Evolutionary conservation across 2,113 vertebrate genomes (phyloP).

Genomic region (Amazona vittata): DNA sequence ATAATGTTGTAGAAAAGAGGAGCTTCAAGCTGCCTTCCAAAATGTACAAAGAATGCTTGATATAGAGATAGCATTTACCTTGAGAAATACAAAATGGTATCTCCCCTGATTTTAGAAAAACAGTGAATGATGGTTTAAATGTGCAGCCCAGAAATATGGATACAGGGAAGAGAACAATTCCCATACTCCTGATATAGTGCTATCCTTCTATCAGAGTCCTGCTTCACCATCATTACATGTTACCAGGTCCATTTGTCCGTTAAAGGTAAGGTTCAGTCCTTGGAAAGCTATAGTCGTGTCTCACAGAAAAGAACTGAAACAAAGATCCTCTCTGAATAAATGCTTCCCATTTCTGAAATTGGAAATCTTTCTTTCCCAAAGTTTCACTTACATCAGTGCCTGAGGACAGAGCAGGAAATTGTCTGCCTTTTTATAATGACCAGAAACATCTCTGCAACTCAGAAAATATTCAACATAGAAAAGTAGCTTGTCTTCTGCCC

Average conservation of each 20-base stretch:
- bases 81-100: conserved; percentile 54
- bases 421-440: neutral
- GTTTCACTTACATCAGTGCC: neutral
- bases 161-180: conserved; percentile 51
- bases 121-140: conserved; percentile 13
- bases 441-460: neutral
- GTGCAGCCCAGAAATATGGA: conserved; percentile 24
- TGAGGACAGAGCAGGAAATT: neutral
- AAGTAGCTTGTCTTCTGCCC: neutral
- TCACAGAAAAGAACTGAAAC: neutral
- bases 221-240: neutral
- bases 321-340: neutral
- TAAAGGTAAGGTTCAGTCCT: neutral
- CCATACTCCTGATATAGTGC: neutral
- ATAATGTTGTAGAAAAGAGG: neutral
- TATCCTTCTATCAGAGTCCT: neutral
- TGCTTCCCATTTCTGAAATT: neutral
- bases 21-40: conserved; percentile 43
- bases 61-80: conserved; percentile 31
- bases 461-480: neutral
- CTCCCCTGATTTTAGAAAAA: conserved; percentile 62
- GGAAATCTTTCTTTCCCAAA: neutral
- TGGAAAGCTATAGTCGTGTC: neutral
- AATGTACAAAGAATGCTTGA: conserved; percentile 23
- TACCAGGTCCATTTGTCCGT: neutral